A percentile compares a stretch with the other conserved stretches of the same genome.
Conservation (phyloP, 2,797 vertebrate species). For the Acridotheres tristis region DNA sequence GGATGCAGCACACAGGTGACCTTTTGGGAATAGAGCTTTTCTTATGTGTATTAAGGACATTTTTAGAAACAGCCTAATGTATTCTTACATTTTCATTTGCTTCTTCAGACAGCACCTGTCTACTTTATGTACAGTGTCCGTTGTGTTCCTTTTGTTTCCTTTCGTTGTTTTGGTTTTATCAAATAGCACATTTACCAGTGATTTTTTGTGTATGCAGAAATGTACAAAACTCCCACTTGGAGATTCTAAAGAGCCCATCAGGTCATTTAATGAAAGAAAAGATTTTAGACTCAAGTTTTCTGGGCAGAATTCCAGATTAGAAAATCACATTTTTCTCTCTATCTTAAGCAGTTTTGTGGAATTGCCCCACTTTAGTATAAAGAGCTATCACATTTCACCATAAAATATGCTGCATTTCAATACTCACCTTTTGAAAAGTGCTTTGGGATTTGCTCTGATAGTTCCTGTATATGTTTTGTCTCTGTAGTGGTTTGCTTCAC, state of each 20-base stretch:
- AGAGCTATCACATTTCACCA: neutral
- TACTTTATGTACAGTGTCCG: neutral
- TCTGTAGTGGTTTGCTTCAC: slow-evolving; percentile 1
- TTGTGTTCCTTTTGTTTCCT: neutral
- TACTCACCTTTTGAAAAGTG: neutral
- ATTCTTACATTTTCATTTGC: neutral
- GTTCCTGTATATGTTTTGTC: neutral
- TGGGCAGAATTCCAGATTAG: neutral
- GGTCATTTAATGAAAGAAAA: neutral
- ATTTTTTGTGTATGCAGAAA: neutral
- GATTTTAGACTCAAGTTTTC: neutral
- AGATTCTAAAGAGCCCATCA: neutral
- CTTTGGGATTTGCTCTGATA: neutral
- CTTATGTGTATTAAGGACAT: neutral
- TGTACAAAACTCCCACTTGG: neutral
- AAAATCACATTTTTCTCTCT: neutral
- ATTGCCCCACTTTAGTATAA: neutral
- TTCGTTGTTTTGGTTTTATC: neutral
- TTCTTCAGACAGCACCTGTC: neutral
- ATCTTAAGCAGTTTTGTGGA: neutral
- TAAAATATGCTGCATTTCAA: neutral
- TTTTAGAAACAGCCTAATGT: neutral
- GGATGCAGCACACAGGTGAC: neutral
- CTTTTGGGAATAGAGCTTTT: slow-evolving; percentile 8
- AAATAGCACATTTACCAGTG: neutral